Percentiles rank a stretch among this genome's conserved stretches.
phyloP scores from a whole-genome alignment of 1,140 invertebrate species.

The Stegodyphus dumicola region DNA sequence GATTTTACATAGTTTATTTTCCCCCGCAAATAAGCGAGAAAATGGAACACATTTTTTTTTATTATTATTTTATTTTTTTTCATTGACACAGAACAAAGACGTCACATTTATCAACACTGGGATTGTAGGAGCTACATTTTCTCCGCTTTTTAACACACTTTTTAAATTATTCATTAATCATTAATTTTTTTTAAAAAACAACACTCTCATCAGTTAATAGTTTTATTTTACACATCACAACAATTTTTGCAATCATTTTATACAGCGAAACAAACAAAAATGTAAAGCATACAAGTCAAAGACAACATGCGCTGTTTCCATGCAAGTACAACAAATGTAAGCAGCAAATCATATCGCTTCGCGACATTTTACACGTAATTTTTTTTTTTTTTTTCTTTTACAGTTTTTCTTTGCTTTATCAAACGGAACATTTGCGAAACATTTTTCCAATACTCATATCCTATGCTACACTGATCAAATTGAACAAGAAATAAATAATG shows the following conservation, averaged over 20 bases:
- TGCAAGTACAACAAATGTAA: background rate
- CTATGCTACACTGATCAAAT: too few relatives aligned
- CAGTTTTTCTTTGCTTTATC: background rate
- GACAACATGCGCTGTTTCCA: slow-evolving; percentile 42
- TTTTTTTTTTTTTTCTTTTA: background rate
- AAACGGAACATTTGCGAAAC: background rate
- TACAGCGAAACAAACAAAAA: slow-evolving; percentile 34
- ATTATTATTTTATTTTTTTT: background rate
- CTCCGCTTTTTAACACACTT: slow-evolving; percentile 57
- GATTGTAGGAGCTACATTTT: slow-evolving; percentile 56
- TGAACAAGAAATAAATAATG: too few relatives aligned
- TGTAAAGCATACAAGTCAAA: slow-evolving; percentile 40
- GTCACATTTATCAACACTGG: slow-evolving; percentile 59
- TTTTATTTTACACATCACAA: background rate
- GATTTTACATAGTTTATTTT: slow-evolving; percentile 60
- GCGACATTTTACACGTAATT: background rate
- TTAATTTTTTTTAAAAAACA: slow-evolving; percentile 53
- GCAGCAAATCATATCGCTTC: background rate
- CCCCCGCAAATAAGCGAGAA: slow-evolving; percentile 52
- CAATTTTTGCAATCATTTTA: slow-evolving; percentile 41
- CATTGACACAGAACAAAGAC: slow-evolving; percentile 59
- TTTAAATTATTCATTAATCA: slow-evolving; percentile 54
- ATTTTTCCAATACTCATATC: too few relatives aligned
- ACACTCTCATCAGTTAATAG: slow-evolving; percentile 55
- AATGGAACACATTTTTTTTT: slow-evolving; percentile 56